Conservation (phyloP, 2,888 invertebrate species). For the Ecliptopera silaceata region DNA sequence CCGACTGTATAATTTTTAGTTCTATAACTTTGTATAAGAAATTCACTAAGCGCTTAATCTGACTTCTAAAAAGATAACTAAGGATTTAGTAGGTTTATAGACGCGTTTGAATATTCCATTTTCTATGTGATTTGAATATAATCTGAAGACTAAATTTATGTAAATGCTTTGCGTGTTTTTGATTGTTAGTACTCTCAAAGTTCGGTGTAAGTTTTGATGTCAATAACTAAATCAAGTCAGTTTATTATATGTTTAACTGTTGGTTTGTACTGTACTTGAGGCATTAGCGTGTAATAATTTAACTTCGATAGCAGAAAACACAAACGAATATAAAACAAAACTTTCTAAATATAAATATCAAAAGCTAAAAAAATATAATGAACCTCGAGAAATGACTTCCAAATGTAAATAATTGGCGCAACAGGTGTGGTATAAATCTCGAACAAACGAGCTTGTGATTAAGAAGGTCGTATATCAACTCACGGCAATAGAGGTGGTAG, state of each 20-base stretch:
- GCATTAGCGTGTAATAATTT: background rate
- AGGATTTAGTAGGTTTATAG: slow-evolving; percentile 9
- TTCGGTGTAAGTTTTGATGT: too few relatives aligned
- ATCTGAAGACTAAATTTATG: slow-evolving; percentile 1
- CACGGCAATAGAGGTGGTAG: slow-evolving; percentile 64
- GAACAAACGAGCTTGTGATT: slow-evolving; percentile 71
- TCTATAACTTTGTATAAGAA: slow-evolving; percentile 28
- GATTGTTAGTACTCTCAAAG: background rate
- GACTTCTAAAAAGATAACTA: slow-evolving; percentile 19
- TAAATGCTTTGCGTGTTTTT: background rate
- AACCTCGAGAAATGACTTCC: slow-evolving; percentile 61
- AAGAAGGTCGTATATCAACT: slow-evolving; percentile 73
- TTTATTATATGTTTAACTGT: too few relatives aligned
- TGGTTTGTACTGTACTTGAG: too few relatives aligned
- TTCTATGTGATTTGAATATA: slow-evolving; percentile 9
- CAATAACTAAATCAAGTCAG: too few relatives aligned
- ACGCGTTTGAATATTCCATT: slow-evolving; percentile 26
- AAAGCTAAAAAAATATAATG: slow-evolving; percentile 11
- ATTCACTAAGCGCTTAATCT: slow-evolving; percentile 15
- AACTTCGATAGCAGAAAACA: too few relatives aligned
- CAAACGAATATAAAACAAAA: too few relatives aligned
- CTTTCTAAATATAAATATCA: background rate
- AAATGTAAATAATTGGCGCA: slow-evolving; percentile 73
- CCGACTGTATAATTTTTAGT: slow-evolving; percentile 34
- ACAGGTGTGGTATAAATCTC: slow-evolving; percentile 78